phyloP scores from a whole-genome alignment of 2,797 vertebrate species.

The Sebastes diploproa region DNA sequence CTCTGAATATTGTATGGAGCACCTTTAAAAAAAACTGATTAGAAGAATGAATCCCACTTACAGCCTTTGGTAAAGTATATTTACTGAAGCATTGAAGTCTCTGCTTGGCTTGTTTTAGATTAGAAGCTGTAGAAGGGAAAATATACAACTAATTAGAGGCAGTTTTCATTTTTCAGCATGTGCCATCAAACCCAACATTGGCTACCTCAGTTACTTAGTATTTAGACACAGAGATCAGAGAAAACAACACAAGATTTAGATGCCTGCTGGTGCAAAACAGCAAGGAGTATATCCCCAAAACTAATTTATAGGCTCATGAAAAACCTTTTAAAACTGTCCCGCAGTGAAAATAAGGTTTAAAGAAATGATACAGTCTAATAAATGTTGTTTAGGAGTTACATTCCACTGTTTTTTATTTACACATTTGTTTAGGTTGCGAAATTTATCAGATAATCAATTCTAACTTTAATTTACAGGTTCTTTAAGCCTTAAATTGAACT shows the following conservation, averaged over 20 bases:
- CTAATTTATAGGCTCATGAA: neutral
- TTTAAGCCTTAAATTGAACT: conserved; percentile 44
- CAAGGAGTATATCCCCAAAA: neutral
- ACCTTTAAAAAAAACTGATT: neutral
- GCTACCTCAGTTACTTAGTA: neutral
- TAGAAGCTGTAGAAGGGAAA: neutral
- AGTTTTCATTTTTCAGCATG: conserved; percentile 24
- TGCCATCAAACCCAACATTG: conserved; percentile 13
- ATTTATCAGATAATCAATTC: conserved; percentile 27
- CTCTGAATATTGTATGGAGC: neutral
- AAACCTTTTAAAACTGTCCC: neutral
- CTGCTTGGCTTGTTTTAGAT: neutral
- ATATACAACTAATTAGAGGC: neutral
- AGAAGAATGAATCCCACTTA: neutral
- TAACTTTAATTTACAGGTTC: conserved; percentile 13
- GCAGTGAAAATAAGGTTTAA: neutral
- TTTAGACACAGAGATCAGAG: neutral
- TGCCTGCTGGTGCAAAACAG: neutral
- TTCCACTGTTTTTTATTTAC: conserved; percentile 15
- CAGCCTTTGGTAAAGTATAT: neutral
- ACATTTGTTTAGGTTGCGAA: conserved; percentile 11
- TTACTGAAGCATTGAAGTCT: neutral
- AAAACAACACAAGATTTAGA: neutral
- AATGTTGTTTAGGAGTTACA: neutral
- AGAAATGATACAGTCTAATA: neutral